Conservation (phyloP, 2,888 invertebrate species). For the Aleiodes leptofemur region DNA sequence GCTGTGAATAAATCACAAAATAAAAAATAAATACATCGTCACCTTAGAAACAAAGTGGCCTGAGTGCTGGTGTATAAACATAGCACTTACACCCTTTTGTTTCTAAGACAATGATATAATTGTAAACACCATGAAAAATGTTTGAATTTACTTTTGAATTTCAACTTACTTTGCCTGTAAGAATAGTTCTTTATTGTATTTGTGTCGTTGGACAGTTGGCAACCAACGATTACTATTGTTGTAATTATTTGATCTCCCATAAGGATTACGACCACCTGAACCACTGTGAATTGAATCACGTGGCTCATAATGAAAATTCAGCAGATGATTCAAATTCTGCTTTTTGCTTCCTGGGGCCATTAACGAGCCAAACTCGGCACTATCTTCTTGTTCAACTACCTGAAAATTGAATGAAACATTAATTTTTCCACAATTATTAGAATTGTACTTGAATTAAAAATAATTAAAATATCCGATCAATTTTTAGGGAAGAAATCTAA, state of each 20-base stretch:
- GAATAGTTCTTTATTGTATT: constrained; percentile 95
- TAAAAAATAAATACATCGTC: not conserved
- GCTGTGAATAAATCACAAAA: constrained; percentile 76
- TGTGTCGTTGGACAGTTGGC: constrained; percentile 78
- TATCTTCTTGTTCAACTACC: constrained; percentile 76
- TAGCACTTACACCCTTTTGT: no score
- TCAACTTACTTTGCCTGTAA: constrained; percentile 90
- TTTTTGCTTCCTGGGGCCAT: constrained; percentile 91
- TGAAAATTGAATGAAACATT: constrained; percentile 56
- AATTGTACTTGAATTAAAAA: not conserved
- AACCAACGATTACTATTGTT: constrained; percentile 72
- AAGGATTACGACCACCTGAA: constrained; percentile 65
- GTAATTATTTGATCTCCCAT: constrained; percentile 65
- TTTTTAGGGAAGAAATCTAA: not conserved
- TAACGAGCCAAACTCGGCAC: constrained; percentile 89
- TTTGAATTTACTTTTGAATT: constrained; percentile 67
- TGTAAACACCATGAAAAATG: not conserved
- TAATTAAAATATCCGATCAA: no score
- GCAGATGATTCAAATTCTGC: constrained; percentile 94
- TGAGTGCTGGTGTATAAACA: no score
- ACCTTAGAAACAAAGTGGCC: no score
- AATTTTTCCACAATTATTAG: constrained; percentile 13
- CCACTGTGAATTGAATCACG: constrained; percentile 77
- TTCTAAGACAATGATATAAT: no score
- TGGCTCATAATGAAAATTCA: constrained; percentile 91